These are phyloP conservation scores for Epicauta chinensis DNA, from an alignment of 1,140 invertebrate species.

Conservation along the genomic window DNA sequence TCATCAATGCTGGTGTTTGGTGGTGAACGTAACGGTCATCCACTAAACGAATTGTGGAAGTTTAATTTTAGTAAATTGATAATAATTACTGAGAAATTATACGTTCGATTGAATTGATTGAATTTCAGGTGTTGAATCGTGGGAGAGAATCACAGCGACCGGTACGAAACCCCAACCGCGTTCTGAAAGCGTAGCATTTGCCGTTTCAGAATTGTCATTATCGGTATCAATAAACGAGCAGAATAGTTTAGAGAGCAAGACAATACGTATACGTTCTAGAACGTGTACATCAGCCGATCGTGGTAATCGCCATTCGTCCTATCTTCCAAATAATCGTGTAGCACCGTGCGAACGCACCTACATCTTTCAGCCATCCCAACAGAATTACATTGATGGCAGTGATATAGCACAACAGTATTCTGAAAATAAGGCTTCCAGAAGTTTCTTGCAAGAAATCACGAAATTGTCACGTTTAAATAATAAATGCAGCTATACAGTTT, in stretches of 20 bases:
- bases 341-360: conserved; percentile 42
- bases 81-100: background rate
- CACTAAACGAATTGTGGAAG: conserved; percentile 77
- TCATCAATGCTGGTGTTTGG: conserved; percentile 80
- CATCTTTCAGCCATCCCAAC: conserved; percentile 41
- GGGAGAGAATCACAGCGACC: conserved; percentile 65
- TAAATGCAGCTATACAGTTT: conserved; percentile 64
- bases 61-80: conserved; percentile 70
- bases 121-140: conserved; percentile 61
- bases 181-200: conserved; percentile 55
- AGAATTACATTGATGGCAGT: conserved; percentile 42
- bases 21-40: conserved; percentile 66
- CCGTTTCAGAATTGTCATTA: conserved; percentile 50
- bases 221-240: background rate
- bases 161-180: conserved; percentile 66
- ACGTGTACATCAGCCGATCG: conserved; percentile 38
- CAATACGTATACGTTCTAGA: conserved; percentile 33
- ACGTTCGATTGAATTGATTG: background rate
- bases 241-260: conserved; percentile 35
- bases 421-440: conserved; percentile 24
- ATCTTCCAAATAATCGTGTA: conserved; percentile 41
- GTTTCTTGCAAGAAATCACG: conserved; percentile 55
- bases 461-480: conserved; percentile 62
- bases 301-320: conserved; percentile 39
- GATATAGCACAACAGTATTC: conserved; percentile 26